Evolutionary conservation across 2,888 invertebrate genomes (phyloP), one percentile per base, ranked within the genome.

Genomic region (Parnassius mnemosyne): DNA sequence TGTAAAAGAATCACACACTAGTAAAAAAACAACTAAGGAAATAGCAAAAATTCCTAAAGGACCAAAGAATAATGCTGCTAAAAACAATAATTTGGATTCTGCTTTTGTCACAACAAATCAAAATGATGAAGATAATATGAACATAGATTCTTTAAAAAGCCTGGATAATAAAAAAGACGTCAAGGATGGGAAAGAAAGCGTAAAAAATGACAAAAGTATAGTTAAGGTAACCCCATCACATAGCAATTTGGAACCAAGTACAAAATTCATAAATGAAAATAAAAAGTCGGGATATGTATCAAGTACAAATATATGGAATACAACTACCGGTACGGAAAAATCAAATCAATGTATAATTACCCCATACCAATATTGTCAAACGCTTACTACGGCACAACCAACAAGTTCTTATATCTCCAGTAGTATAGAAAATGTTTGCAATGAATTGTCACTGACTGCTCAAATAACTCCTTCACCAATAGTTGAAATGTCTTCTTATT

Each of bases 21-120:
- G 65, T 20, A 55, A 42, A 41, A 63, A 60, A 57, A 20, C 63
- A 44, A 64, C 55, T n/a, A 49, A 64, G 49, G 41, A 64, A 25
- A 56, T 43, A 46, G 9, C 47, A 13, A 55, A 46, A 16, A 10
- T 11, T 9, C 5, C 20, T 13, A 56, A 43, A 56, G 56, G 25
- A 51, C 11, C 42, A 25, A 52, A 10, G 47, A 63, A 52, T 43
- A 10, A 63, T 16, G 20, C 11, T 3, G 13, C 25, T 3, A 20
- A 10, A 52, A 43, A 41, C 16, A 59, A 52, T 44, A 59, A 11
- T 16, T 16, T 57, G 10, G 58, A 54, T 44, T 53, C 49, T 10
- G n/a, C 25, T 13, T 34, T n/a, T 9, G 53, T 54, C 11, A 50
- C 51, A 34, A 11, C 16, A 7, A 13, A 20, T 11, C 47, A 20